These are phyloP conservation scores for Mallotus villosus DNA, from an alignment of 2,797 vertebrate genomes.

Conservation along the genomic window DNA sequence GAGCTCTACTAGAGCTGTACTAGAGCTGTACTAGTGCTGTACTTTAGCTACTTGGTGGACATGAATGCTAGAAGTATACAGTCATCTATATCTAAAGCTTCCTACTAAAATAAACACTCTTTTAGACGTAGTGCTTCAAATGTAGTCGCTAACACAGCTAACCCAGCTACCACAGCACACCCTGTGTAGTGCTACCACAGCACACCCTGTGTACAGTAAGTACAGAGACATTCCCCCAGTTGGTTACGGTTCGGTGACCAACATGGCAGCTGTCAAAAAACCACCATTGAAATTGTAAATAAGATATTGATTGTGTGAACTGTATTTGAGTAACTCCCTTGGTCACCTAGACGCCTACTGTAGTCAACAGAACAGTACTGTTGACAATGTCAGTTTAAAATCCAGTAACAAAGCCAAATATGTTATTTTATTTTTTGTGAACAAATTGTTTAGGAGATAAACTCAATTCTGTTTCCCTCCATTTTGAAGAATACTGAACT, in stretches of 20 bases:
- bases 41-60: too few species aligned
- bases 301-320: conserved; percentile 60
- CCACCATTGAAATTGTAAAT: conserved; percentile 54
- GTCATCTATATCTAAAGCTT: too few species aligned
- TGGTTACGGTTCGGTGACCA: background rate
- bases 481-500: background rate
- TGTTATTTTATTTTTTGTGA: background rate
- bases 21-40: too few species aligned
- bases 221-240: background rate
- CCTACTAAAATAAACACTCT: too few species aligned
- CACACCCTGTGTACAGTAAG: too few species aligned
- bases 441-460: background rate
- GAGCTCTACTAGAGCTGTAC: too few species aligned
- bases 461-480: background rate
- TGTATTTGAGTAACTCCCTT: conserved; percentile 14
- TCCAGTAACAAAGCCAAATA: background rate
- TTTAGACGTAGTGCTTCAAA: conserved; percentile 40
- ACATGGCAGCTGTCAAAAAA: background rate
- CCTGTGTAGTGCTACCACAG: too few species aligned
- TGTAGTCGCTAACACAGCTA: background rate
- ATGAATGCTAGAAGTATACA: too few species aligned
- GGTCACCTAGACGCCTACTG: conserved; percentile 34
- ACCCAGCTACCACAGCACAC: background rate
- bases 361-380: conserved; percentile 48
- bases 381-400: background rate